Evolutionary conservation across 2,797 vertebrate genomes (phyloP).

Genomic region (Sarcoramphus papa): DNA sequence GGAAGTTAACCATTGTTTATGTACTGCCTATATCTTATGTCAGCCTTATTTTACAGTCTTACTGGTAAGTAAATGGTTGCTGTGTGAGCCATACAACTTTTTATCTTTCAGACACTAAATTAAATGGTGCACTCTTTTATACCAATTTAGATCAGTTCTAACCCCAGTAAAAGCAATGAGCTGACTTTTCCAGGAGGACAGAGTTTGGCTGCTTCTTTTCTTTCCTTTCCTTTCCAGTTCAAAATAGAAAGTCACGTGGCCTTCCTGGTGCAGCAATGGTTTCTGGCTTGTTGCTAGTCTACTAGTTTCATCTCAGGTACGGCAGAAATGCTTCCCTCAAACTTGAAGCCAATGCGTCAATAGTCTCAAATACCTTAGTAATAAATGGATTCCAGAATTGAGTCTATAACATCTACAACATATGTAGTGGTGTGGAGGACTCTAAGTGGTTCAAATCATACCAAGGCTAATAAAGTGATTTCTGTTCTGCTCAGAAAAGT

Average conservation of each 20-base stretch:
- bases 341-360: not conserved
- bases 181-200: not conserved
- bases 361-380: not conserved
- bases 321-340: not conserved
- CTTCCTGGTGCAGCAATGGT: not conserved
- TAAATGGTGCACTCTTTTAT: not conserved
- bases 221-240: not conserved
- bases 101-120: not conserved
- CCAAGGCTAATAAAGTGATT: constrained; percentile 2
- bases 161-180: not conserved
- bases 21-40: not conserved
- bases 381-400: not conserved
- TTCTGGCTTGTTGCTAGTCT: not conserved
- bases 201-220: not conserved
- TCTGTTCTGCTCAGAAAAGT: not conserved
- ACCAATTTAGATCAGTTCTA: not conserved
- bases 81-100: not conserved
- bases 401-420: not conserved
- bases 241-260: not conserved
- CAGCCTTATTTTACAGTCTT: not conserved
- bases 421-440: not conserved
- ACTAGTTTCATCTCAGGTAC: not conserved
- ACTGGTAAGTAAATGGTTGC: not conserved
- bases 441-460: constrained; percentile 8
- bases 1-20: not conserved